A percentile compares a stretch with the other conserved stretches of the same genome.
Conservation (phyloP, 2,888 invertebrate species). For the Chalcis sispes region DNA sequence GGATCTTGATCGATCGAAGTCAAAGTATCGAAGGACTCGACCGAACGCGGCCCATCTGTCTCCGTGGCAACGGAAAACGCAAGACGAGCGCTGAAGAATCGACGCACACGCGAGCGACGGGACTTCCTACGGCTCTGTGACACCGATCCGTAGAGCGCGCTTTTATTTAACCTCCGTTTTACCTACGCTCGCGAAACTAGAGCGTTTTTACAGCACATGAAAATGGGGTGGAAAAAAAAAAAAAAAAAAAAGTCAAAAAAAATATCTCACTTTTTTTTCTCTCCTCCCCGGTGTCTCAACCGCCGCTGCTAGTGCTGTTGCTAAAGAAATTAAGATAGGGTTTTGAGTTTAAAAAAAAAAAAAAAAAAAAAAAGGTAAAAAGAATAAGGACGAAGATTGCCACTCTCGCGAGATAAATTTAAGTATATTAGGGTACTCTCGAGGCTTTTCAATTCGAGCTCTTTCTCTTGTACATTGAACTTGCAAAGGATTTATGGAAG, state of each 20-base stretch:
- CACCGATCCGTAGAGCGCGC: conserved; percentile 44
- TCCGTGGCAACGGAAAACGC: conserved; percentile 40
- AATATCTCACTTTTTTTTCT: conserved; percentile 2
- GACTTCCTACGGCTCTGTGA: too few species aligned
- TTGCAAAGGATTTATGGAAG: conserved; percentile 35
- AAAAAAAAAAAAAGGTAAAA: too few species aligned
- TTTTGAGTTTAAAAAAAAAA: neutral
- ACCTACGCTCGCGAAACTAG: conserved; percentile 18
- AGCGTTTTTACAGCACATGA: conserved; percentile 41
- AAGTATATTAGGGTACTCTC: conserved; percentile 4
- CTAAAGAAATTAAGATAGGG: too few species aligned
- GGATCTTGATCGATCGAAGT: conserved; percentile 62
- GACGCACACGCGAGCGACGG: neutral
- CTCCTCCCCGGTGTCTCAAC: neutral
- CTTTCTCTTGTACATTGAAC: conserved; percentile 11
- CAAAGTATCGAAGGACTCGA: conserved; percentile 48
- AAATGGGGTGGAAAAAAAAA: too few species aligned
- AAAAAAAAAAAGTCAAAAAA: conserved; percentile 31
- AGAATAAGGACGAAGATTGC: conserved; percentile 6
- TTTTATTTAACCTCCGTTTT: conserved; percentile 18
- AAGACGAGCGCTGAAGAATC: conserved; percentile 25
- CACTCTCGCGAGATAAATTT: conserved; percentile 17
- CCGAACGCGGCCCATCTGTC: conserved; percentile 44
- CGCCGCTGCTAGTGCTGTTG: too few species aligned
- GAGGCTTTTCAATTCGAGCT: conserved; percentile 1